These are phyloP conservation scores for Julus scanicus DNA, from an alignment of 2,888 invertebrate species.

Conservation along the genomic window DNA sequence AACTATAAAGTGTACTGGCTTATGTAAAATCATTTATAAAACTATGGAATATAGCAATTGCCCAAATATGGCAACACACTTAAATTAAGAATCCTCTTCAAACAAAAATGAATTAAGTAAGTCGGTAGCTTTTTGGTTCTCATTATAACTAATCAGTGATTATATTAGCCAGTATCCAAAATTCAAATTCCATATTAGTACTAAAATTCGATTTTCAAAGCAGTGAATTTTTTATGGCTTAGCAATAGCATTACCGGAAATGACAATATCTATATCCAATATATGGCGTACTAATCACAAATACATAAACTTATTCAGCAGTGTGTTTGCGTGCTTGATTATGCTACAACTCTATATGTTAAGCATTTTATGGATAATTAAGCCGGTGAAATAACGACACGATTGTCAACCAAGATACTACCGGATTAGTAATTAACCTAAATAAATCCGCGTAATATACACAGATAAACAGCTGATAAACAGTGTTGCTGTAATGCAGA, in stretches of 20 bases:
- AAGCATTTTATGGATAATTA: background rate
- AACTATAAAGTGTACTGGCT: too few species aligned
- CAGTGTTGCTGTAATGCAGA: background rate
- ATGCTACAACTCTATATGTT: background rate
- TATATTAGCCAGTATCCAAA: background rate
- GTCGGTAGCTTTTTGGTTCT: background rate
- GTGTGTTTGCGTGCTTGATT: background rate
- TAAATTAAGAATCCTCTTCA: too few species aligned
- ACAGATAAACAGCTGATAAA: slow-evolving; percentile 22
- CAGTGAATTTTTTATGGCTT: background rate
- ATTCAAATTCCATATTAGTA: background rate
- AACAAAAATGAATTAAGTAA: background rate
- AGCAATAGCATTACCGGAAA: slow-evolving; percentile 23
- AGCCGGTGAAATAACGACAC: background rate
- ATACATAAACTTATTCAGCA: background rate
- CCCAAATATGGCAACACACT: too few species aligned
- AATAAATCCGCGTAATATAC: background rate
- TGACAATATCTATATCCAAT: background rate
- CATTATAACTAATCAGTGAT: background rate
- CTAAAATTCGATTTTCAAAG: background rate
- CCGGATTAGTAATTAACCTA: slow-evolving; percentile 8
- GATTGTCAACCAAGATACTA: background rate
- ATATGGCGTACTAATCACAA: background rate
- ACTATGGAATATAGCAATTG: too few species aligned
- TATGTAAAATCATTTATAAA: too few species aligned